These are phyloP conservation scores for Cetonia aurata DNA, from an alignment of 2,888 invertebrate species.

Conservation along the genomic window DNA sequence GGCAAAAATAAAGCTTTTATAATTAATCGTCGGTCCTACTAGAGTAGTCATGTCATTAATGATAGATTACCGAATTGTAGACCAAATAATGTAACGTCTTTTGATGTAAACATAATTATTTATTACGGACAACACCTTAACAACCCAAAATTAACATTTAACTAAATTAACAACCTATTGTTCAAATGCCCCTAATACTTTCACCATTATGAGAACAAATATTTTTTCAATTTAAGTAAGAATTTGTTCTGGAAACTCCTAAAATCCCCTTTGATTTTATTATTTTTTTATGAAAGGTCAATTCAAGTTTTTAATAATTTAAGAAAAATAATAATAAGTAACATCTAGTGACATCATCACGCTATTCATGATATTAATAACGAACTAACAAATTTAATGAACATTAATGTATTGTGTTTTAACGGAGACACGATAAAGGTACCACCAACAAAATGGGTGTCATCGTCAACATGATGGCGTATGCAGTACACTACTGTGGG, in stretches of 20 bases:
- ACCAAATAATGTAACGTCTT: constrained; percentile 48
- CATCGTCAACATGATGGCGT: constrained; percentile 20
- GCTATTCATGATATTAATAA: no score
- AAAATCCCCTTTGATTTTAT: no score
- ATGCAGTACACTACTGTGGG: constrained; percentile 21
- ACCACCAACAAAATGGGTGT: background rate
- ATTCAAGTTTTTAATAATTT: no score
- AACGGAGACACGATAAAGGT: constrained; percentile 14
- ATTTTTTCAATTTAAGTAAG: no score
- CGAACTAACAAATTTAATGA: no score
- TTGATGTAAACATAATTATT: constrained; percentile 49
- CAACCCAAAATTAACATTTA: no score
- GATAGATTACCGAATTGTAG: constrained; percentile 48
- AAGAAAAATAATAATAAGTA: no score
- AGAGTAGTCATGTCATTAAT: constrained; percentile 45
- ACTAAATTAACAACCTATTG: constrained; percentile 48
- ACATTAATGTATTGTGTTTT: constrained; percentile 20
- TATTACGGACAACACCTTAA: constrained; percentile 45
- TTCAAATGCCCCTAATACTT: constrained; percentile 24
- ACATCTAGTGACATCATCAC: no score
- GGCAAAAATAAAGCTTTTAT: constrained; percentile 40
- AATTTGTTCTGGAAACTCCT: no score
- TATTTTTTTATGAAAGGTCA: no score
- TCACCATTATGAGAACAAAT: constrained; percentile 1
- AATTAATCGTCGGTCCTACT: constrained; percentile 41